Evolutionary conservation across 2,888 invertebrate species (phyloP), one percentile per base, ranked within the genome.

Genomic region (Myopa testacea): DNA sequence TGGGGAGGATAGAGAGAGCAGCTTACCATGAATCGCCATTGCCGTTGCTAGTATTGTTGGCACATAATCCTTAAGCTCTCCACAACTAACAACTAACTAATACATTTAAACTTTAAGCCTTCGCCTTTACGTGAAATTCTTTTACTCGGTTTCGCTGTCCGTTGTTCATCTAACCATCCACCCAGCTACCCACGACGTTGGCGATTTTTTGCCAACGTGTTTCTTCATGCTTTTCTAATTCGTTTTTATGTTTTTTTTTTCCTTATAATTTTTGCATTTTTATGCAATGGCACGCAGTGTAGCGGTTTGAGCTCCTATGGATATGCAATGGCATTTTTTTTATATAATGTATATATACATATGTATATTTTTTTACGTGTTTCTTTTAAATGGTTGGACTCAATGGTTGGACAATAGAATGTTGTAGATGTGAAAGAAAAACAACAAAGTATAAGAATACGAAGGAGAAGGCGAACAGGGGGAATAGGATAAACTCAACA

Each of bases 1-100:
- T 12, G 14, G 19, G 55, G 26, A 52, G 55, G 26, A 19, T 26
- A 19, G 55, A 34, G 70, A 26, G 16, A 37, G 19, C 38, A 26
- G 58, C 38, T 58, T 16, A 12, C 16, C n/a, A 52, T 12, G 67
- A 16, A 65, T 38, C 37, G 16, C 19, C 6, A 34, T 52, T 50
- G 52, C 14, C 12, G 45, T 26, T 26, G 40, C 58, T 62, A 19
- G 72, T 60, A 71, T 72, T 72, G 75, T 69, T 73, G 73, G 78
- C 76, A 76, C 75, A 67, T 78, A 78, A 78, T 78, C 78, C 76
- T 73, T 78, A 76, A 78, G 78, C 77, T 78, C 67, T 63, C 76
- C 62, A 67, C 67, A 75, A 74, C 62, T 73, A 74, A 62, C 77
- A 76, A 76, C 69, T 37, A 76, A 76, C 72, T 78, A 76, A 78